These are phyloP conservation scores for Epinephelus lanceolatus DNA, from an alignment of 2,113 vertebrate species.

Conservation along the genomic window DNA sequence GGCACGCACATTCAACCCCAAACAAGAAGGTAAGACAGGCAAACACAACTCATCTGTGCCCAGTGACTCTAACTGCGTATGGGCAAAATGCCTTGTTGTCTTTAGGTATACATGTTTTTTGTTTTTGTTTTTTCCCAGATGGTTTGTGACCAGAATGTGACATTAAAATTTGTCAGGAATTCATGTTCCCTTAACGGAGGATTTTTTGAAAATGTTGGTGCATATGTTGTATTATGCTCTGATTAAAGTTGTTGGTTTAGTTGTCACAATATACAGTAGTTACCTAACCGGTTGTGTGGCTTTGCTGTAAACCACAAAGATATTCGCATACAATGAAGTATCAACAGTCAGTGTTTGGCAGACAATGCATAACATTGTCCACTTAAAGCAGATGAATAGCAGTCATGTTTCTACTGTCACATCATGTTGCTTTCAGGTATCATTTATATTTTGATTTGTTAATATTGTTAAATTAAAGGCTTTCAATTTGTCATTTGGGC, in stretches of 20 bases:
- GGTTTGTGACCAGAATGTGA: not conserved
- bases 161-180: not conserved
- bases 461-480: not conserved
- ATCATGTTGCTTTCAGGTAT: not conserved
- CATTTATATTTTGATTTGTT: not conserved
- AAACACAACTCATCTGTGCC: not conserved
- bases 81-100: not conserved
- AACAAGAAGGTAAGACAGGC: conserved; percentile 83
- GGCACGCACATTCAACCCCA: conserved; percentile 87
- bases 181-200: not conserved
- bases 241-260: not conserved
- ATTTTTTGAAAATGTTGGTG: not conserved
- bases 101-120: not conserved
- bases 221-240: not conserved
- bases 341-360: not conserved
- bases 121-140: not conserved
- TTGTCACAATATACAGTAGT: not conserved
- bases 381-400: not conserved
- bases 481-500: too few species aligned
- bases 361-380: not conserved
- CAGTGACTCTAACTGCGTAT: not conserved
- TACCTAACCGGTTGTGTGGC: not conserved
- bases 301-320: not conserved
- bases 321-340: not conserved
- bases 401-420: not conserved